Base-by-base conservation (phyloP, 2,888 invertebrate species). In the Himalopsyche japonica region DNA sequence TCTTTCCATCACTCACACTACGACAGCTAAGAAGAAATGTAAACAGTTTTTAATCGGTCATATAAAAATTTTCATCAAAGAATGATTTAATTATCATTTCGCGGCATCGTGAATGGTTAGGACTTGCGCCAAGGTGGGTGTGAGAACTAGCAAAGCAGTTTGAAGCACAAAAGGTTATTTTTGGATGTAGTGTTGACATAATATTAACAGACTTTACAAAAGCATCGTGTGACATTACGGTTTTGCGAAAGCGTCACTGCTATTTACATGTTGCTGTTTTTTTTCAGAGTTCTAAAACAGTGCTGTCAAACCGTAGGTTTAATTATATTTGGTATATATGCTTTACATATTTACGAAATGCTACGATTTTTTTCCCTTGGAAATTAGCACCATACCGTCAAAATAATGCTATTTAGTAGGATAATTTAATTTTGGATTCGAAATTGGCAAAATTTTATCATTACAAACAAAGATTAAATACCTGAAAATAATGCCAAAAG, bases 1-100 rank as follows among this genome's bases (percentile, higher is more conserved):
- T 82, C 86, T 83, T 18, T 87, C 86, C 86, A 86, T 86, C 37
- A 30, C 24, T 48, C 77, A 77, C n/a, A n/a, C n/a, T n/a, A n/a
- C n/a, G n/a, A n/a, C n/a, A n/a, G n/a, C n/a, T n/a, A n/a, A n/a
- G 8, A 77, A 77, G 10, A 27, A 77, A 79, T 24, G 24, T 57
- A 57, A 57, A 57, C 20, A 20, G 20, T 6, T 57, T 57, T 57
- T 57, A 57, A 57, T 57, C 6, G 57, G 3, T 10, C 2, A 20
- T 57, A 57, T 10, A 24, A 57, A 57, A 57, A 57, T 0, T n/a
- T n/a, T 20, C 57, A 57, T 24, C 57, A n/a, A 57, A 43, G 20
- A 20, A n/a, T 57, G 20, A 24, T 57, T 57, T 57, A 57, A 20
- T 57, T 20, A 57, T 57, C 57, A 57, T 57, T 57, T 57, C 57